A percentile compares a stretch with the other conserved stretches of the same genome.
Conservation (phyloP, 2,888 invertebrate species). For the Platerodrilus igneus region DNA sequence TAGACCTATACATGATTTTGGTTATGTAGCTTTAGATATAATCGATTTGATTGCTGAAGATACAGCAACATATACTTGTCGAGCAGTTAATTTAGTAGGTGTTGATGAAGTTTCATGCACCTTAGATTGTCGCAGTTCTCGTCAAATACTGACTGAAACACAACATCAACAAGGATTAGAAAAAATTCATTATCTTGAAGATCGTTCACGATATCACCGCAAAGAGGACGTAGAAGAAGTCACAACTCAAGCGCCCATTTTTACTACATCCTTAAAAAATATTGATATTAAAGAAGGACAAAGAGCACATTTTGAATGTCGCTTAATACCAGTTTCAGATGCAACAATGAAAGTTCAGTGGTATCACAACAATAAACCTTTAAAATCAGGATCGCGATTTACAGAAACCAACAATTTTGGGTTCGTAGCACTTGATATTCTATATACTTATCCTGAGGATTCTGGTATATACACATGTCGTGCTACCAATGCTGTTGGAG, state of each 20-base stretch:
- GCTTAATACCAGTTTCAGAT: constrained; percentile 91
- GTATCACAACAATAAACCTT: constrained; percentile 87
- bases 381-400: constrained; percentile 92
- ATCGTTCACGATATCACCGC: constrained; percentile 71
- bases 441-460: constrained; percentile 94
- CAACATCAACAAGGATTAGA: constrained; percentile 85
- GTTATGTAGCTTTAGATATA: constrained; percentile 95
- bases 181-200: constrained; percentile 86
- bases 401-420: constrained; percentile 96
- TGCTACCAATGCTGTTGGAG: constrained; percentile 86
- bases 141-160: constrained; percentile 77
- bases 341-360: constrained; percentile 91
- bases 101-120: constrained; percentile 78
- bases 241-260: constrained; percentile 87
- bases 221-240: constrained; percentile 73
- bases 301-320: constrained; percentile 90
- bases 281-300: constrained; percentile 92
- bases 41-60: constrained; percentile 95
- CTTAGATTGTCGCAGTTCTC: constrained; percentile 68
- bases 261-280: constrained; percentile 88
- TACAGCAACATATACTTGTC: constrained; percentile 87
- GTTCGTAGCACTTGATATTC: constrained; percentile 93
- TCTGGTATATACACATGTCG: constrained; percentile 93
- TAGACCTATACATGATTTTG: constrained; percentile 96
- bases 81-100: constrained; percentile 87